Conservation (phyloP, 2,113 vertebrate genomes). For the Haplotaxodon microlepis region DNA sequence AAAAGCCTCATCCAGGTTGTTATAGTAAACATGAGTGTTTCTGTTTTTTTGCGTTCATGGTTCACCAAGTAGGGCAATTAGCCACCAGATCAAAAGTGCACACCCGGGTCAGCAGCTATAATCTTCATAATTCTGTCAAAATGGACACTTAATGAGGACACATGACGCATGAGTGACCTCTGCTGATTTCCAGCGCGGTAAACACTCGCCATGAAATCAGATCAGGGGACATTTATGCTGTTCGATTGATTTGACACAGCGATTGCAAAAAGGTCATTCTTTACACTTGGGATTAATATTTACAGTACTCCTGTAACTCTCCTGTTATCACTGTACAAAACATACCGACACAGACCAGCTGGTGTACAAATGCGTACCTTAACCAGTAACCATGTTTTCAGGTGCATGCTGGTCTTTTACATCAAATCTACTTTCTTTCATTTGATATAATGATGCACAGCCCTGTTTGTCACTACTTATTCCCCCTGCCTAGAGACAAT, state of each 20-base stretch:
- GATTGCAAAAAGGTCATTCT: neutral
- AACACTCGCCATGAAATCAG: slow-evolving; percentile 2
- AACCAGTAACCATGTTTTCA: neutral
- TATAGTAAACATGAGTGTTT: slow-evolving; percentile 31
- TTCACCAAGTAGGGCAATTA: slow-evolving; percentile 48
- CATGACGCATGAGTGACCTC: neutral
- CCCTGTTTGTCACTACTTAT: neutral
- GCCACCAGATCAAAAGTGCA: slow-evolving; percentile 15
- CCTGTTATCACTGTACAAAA: neutral
- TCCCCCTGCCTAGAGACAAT: slow-evolving; percentile 6
- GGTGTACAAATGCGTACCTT: neutral
- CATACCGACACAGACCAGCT: neutral
- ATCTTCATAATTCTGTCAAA: slow-evolving; percentile 52
- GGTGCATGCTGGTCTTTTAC: neutral
- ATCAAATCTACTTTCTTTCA: neutral
- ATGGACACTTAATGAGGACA: slow-evolving; percentile 31
- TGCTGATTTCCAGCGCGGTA: neutral
- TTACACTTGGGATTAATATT: neutral
- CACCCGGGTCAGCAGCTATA: slow-evolving; percentile 18
- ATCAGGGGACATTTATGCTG: slow-evolving; percentile 10
- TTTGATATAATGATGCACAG: neutral
- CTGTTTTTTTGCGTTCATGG: neutral
- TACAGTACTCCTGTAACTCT: neutral
- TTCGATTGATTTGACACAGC: neutral
- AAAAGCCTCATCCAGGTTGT: neutral